Conservation (phyloP, 2,888 invertebrate genomes). For the Argynnis bischoffii region DNA sequence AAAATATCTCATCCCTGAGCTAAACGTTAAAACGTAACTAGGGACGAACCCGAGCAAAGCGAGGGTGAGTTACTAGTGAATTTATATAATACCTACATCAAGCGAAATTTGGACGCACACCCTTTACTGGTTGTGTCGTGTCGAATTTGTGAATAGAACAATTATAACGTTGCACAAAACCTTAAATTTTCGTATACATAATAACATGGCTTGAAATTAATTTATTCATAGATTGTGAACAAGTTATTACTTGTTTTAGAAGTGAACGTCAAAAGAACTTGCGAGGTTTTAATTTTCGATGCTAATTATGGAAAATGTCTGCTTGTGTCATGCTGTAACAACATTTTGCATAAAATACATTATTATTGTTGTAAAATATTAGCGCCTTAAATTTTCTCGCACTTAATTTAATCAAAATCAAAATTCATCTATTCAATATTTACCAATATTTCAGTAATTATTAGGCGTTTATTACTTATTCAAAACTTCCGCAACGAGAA, state of each 20-base stretch:
- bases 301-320: constrained; percentile 13
- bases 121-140: background rate
- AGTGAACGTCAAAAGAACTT: constrained; percentile 16
- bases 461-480: too few species aligned
- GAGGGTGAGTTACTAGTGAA: too few species aligned
- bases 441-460: too few species aligned
- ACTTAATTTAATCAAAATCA: too few species aligned
- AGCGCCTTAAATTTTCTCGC: too few species aligned
- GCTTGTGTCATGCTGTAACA: constrained; percentile 7
- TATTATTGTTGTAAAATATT: background rate
- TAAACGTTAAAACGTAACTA: too few species aligned
- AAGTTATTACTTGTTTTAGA: constrained; percentile 13
- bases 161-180: background rate
- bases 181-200: constrained; percentile 3
- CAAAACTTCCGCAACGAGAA: too few species aligned
- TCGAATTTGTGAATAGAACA: constrained; percentile 1
- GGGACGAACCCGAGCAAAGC: too few species aligned
- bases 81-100: background rate
- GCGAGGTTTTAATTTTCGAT: constrained; percentile 14
- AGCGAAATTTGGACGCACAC: background rate
- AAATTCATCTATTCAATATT: too few species aligned
- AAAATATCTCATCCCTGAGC: too few species aligned
- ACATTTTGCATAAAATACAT: background rate
- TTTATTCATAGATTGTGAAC: constrained; percentile 3
- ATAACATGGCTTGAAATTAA: constrained; percentile 2